Evolutionary conservation across 2,113 vertebrate species (phyloP).

Genomic region (Globicephala melas): DNA sequence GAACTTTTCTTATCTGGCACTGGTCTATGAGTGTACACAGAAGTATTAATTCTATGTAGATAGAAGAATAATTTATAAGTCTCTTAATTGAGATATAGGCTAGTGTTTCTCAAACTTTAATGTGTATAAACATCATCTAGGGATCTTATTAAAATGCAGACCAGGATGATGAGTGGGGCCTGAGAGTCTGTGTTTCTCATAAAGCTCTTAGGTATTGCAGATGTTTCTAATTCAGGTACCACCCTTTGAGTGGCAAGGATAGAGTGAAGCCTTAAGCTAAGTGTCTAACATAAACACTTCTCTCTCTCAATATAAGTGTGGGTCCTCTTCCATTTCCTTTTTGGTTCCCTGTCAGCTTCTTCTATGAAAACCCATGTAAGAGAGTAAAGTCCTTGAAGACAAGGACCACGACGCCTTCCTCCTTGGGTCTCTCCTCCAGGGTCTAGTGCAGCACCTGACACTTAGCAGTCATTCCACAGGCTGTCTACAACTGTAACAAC

Average conservation of each 20-base stretch:
- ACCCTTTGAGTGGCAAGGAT: background rate
- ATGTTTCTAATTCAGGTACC: background rate
- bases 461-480: background rate
- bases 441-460: background rate
- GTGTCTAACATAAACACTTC: background rate
- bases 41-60: background rate
- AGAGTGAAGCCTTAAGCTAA: background rate
- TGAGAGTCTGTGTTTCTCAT: background rate
- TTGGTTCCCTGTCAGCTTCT: background rate
- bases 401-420: background rate
- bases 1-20: background rate
- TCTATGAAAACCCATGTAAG: background rate
- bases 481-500: background rate
- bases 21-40: background rate
- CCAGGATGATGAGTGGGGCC: too few species aligned
- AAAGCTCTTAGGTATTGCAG: background rate
- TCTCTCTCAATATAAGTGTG: background rate
- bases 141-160: background rate
- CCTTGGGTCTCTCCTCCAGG: background rate
- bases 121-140: background rate
- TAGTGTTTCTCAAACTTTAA: background rate
- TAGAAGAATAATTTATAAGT: background rate
- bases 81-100: background rate
- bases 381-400: background rate
- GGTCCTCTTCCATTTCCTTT: background rate